Evolutionary conservation across 2,113 vertebrate species (phyloP), one percentile per base, ranked within the genome.

Genomic region (Cinclus cinclus): DNA sequence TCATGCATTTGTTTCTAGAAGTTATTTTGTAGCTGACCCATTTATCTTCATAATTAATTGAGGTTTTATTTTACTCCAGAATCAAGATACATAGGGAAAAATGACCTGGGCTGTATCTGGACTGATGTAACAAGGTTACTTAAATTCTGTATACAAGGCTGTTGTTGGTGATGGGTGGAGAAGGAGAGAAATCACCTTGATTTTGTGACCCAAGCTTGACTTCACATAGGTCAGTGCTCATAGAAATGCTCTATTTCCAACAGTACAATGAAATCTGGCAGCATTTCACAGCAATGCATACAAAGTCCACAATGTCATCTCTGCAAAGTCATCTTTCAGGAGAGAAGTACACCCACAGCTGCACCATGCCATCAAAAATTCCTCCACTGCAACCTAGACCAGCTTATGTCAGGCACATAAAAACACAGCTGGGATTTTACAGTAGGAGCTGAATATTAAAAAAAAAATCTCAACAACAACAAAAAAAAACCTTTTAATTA

Each of bases 321-420:
- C 71, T 88, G 64, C 88, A 94, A 94, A 90, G 92, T 78, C 73
- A 81, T 74, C 90, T 83, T 80, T 70, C 70, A 62, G 33, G 81
- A 35, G 33, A 81, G 58, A 87, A 70, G 35, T n/a, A 21, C n/a
- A 67, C 22, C 24, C 56, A 49, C 24, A 88, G 37, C 39, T 56
- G 30, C 92, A 67, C 18, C 20, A 21, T 2, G 2, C 47, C 60
- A 75, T 35, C 35, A 50, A 64, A 93, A 74, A 70, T 31, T n/a
- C 56, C 64, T 75, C 52, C 60, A 27, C 55, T 64, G 47, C 64
- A 67, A 52, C 59, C 67, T n/a, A 23, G n/a, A 58, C 25, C 22
- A 64, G 62, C 44, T 28, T 74, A 56, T 4, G 21, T 31, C 3
- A 1, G 33, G 60, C 46, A 91, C 63, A 52, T 33, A 49, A 77